Evolutionary conservation across 1,140 invertebrate species (phyloP).

Genomic region (Camponotus vicinus): DNA sequence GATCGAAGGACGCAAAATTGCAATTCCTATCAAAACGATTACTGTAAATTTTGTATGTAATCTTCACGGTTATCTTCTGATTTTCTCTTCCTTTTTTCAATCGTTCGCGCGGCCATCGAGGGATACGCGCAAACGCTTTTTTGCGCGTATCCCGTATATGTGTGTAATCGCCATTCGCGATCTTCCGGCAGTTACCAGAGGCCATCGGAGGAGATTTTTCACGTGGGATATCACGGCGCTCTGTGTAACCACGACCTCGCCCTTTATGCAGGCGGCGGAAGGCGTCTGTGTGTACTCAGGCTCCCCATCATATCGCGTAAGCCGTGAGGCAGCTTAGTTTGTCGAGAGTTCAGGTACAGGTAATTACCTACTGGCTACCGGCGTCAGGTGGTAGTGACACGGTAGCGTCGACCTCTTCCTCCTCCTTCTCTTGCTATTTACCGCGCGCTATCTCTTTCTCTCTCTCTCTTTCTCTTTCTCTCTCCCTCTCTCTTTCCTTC

Average conservation of each 20-base stretch:
- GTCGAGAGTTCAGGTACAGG: slow-evolving; percentile 78
- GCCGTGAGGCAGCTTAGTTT: slow-evolving; percentile 70
- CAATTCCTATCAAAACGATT: not conserved
- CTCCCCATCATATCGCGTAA: slow-evolving; percentile 62
- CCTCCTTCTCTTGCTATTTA: slow-evolving; percentile 2
- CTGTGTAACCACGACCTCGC: slow-evolving; percentile 20
- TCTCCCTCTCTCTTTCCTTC: slow-evolving; percentile 29
- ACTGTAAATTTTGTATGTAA: too few relatives aligned
- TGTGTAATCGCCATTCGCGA: slow-evolving; percentile 3
- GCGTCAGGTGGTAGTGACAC: slow-evolving; percentile 82
- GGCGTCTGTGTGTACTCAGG: slow-evolving; percentile 57
- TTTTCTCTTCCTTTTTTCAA: not conserved
- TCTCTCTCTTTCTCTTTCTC: slow-evolving; percentile 33
- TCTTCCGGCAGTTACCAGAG: slow-evolving; percentile 25
- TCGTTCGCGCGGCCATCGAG: not conserved
- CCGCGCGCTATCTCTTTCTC: not conserved
- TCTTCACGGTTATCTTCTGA: not conserved
- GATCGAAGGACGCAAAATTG: not conserved
- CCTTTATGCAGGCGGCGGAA: slow-evolving; percentile 43
- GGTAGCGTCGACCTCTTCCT: slow-evolving; percentile 64
- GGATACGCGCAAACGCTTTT: slow-evolving; percentile 11
- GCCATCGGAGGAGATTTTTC: slow-evolving; percentile 34
- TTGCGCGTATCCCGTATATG: not conserved
- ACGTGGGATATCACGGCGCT: slow-evolving; percentile 54
- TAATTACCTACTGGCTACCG: slow-evolving; percentile 81